Evolutionary conservation across 2,113 vertebrate species (phyloP).

Genomic region (Rallus limicola): DNA sequence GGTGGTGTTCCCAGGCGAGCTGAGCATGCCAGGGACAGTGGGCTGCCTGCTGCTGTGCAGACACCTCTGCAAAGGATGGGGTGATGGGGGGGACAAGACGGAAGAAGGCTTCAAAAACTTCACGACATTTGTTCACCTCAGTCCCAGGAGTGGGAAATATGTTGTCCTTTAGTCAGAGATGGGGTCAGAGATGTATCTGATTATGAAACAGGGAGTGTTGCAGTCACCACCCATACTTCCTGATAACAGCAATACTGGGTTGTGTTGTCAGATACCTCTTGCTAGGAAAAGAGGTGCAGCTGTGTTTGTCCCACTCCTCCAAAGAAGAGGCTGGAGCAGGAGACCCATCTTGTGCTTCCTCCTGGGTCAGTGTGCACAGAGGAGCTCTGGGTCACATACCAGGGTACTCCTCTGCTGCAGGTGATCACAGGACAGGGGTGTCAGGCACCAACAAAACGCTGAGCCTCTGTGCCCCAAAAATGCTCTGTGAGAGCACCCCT

Average conservation of each 20-base stretch:
- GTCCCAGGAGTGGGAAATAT: not conserved
- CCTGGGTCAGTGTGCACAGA: not conserved
- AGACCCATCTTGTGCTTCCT: not conserved
- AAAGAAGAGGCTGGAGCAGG: not conserved
- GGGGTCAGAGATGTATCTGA: not conserved
- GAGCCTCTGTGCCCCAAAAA: not conserved
- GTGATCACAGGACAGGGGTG: rapidly evolving
- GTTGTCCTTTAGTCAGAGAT: not conserved
- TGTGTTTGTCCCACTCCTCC: rapidly evolving
- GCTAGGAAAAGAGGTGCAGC: not conserved
- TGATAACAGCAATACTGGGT: not conserved
- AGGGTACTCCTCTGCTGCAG: rapidly evolving
- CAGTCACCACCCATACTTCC: not conserved
- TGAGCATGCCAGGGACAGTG: not conserved
- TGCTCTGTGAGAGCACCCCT: not conserved
- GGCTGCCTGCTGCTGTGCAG: rapidly evolving
- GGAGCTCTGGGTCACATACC: not conserved
- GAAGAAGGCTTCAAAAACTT: not conserved
- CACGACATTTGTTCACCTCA: not conserved
- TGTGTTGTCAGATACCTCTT: not conserved
- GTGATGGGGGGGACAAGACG: not conserved
- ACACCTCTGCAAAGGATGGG: not conserved
- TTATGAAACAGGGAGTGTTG: not conserved
- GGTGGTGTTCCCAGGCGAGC: not conserved
- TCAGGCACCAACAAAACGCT: not conserved